Conservation (phyloP, 2,113 vertebrate species). For the Otolemur garnettii region DNA sequence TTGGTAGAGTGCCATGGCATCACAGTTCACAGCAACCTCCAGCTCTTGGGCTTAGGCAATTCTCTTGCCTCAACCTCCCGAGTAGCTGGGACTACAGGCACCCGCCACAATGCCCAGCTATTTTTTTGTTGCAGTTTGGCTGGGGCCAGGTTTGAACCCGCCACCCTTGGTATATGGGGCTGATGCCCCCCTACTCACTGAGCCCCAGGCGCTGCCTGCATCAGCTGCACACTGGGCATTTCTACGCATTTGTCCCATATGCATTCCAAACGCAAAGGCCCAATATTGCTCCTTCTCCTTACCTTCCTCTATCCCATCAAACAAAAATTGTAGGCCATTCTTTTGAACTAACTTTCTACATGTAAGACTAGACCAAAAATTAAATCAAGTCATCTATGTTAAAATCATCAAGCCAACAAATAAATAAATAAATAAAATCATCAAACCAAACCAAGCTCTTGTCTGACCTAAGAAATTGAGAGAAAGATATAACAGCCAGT, state of each 20-base stretch:
- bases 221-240: neutral
- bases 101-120: too few species aligned
- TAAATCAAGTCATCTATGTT: neutral
- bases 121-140: too few species aligned
- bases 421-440: too few species aligned
- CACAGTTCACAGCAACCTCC: too few species aligned
- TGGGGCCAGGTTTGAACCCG: too few species aligned
- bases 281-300: neutral
- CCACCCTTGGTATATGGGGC: too few species aligned
- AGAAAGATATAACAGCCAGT: neutral
- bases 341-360: neutral
- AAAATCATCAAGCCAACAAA: neutral
- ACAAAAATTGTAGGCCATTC: neutral
- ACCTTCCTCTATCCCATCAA: neutral
- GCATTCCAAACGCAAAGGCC: neutral
- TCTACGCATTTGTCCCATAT: neutral
- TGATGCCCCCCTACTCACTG: too few species aligned
- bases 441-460: neutral
- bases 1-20: too few species aligned
- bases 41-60: too few species aligned
- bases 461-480: neutral
- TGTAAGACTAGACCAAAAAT: neutral
- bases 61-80: too few species aligned
- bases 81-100: too few species aligned
- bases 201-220: too few species aligned